phyloP scores from a whole-genome alignment of 2,113 vertebrate genomes.

The Odocoileus virginianus region DNA sequence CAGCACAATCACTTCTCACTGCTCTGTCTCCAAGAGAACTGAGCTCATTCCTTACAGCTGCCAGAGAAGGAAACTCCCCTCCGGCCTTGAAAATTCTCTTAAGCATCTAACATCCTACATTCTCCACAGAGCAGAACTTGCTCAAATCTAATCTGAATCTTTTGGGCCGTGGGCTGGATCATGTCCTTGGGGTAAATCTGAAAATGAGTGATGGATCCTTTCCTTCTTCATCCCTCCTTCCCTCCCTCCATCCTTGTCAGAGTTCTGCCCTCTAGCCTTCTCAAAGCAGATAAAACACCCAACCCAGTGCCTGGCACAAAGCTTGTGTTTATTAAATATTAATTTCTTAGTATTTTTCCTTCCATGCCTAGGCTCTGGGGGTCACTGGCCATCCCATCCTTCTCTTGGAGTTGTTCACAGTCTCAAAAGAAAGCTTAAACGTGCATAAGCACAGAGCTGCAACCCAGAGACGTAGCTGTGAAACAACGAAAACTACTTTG shows the following conservation, averaged over 20 bases:
- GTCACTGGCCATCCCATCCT: fast-evolving
- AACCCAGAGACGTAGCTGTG: not conserved
- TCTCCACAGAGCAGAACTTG: not conserved
- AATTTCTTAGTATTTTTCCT: not conserved
- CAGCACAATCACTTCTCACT: not conserved
- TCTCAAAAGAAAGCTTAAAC: not conserved
- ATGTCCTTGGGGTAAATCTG: not conserved
- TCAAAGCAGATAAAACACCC: not conserved
- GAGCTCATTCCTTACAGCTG: not conserved
- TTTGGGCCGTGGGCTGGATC: not conserved
- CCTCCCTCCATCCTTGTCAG: not conserved
- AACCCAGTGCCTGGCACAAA: not conserved
- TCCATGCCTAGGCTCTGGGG: not conserved
- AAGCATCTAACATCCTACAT: not conserved
- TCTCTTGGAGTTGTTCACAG: not conserved
- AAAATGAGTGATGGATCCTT: not conserved
- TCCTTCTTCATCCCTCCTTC: not conserved
- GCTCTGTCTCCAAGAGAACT: not conserved
- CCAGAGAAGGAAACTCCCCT: not conserved
- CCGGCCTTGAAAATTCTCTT: not conserved
- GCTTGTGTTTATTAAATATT: not conserved
- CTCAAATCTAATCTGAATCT: not conserved
- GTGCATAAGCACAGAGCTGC: no score
- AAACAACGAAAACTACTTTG: no score
- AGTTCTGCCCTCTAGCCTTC: not conserved